phyloP scores from a whole-genome alignment of 2,888 invertebrate species.

The Eurytoma adleriae region DNA sequence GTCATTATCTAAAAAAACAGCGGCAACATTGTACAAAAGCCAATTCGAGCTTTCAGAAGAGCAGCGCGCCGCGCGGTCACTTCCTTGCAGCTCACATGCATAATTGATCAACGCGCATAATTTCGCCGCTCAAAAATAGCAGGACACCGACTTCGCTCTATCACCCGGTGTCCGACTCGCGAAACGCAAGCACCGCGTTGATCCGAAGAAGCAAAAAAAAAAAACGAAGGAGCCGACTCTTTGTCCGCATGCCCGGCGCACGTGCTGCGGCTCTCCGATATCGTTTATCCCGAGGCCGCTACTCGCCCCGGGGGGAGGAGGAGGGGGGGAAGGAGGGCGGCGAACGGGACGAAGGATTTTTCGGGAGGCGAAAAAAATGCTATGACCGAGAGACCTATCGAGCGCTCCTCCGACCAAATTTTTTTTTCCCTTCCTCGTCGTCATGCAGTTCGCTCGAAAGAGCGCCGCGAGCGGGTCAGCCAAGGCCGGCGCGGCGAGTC shows the following conservation, averaged over 20 bases:
- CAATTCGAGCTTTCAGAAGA: too few relatives aligned
- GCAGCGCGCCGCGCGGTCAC: not conserved
- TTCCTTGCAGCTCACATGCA: not conserved
- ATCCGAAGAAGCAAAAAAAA: not conserved
- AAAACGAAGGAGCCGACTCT: not conserved
- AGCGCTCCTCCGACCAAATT: not conserved
- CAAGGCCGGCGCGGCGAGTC: not conserved
- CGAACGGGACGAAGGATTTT: constrained; percentile 4
- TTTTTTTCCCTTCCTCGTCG: too few relatives aligned
- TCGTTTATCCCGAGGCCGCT: constrained; percentile 37
- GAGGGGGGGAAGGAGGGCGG: not conserved
- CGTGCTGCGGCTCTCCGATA: constrained; percentile 11
- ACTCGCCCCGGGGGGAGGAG: not conserved
- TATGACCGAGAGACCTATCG: constrained; percentile 32
- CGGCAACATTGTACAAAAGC: too few relatives aligned
- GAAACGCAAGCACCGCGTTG: not conserved
- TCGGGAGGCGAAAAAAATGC: constrained; percentile 21
- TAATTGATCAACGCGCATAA: not conserved
- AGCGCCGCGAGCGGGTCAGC: too few relatives aligned
- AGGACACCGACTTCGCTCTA: constrained; percentile 4
- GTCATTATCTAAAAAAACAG: not conserved
- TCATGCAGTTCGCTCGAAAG: too few relatives aligned
- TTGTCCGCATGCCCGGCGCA: not conserved
- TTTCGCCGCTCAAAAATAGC: not conserved
- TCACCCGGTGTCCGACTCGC: not conserved